Percentiles rank a stretch among this genome's conserved stretches.
Conservation (phyloP, 2,888 invertebrate genomes). For the Omphaloscelis lunosa region DNA sequence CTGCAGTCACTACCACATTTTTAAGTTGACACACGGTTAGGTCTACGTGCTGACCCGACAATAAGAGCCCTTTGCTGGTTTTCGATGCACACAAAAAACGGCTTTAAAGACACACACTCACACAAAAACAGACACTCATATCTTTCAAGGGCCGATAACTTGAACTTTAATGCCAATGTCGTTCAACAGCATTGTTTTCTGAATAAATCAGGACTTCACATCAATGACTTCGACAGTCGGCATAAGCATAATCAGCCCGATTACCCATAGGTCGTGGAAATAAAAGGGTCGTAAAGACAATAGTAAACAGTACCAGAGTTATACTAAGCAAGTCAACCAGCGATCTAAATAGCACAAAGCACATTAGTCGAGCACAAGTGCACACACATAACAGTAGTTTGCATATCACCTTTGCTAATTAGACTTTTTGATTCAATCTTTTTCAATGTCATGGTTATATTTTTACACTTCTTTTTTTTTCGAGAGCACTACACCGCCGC, state of each 20-base stretch:
- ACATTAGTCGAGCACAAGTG: constrained; percentile 70
- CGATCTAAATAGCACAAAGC: constrained; percentile 70
- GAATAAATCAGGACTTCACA: constrained; percentile 54
- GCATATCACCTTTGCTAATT: constrained; percentile 76
- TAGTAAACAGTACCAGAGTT: constrained; percentile 47
- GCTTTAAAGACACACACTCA: constrained; percentile 19
- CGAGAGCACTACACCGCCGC: constrained; percentile 63
- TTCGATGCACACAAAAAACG: not conserved
- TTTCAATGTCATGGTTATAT: constrained; percentile 78
- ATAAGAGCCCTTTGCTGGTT: not conserved
- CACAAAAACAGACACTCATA: constrained; percentile 32
- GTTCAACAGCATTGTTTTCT: constrained; percentile 48
- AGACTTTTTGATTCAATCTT: constrained; percentile 79
- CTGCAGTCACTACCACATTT: not conserved
- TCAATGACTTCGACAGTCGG: constrained; percentile 43
- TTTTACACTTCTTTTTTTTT: constrained; percentile 54
- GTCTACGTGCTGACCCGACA: constrained; percentile 12
- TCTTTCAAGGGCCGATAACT: constrained; percentile 49
- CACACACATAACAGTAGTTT: constrained; percentile 65
- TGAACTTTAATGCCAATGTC: constrained; percentile 54
- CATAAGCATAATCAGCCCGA: constrained; percentile 42
- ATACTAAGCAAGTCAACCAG: constrained; percentile 64
- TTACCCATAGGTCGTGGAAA: constrained; percentile 45
- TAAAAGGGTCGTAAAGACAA: constrained; percentile 50
- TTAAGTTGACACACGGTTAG: not conserved